Percentiles rank a stretch among this genome's conserved stretches.
These are phyloP conservation scores for Myanophis thanlyinensis DNA, from an alignment of 2,113 vertebrate species.

Conservation along the genomic window DNA sequence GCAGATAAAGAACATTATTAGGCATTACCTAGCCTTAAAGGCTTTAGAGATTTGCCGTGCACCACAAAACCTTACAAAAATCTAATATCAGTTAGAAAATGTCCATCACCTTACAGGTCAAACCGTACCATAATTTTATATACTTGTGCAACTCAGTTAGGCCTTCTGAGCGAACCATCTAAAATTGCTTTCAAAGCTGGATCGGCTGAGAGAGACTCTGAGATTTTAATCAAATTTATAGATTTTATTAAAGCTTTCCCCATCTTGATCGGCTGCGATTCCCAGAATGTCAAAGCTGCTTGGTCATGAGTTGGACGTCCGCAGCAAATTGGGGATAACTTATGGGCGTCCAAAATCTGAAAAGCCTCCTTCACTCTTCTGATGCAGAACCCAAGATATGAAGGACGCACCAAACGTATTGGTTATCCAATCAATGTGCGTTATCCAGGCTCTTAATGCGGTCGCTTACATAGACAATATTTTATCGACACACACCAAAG, in stretches of 20 bases:
- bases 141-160: background rate
- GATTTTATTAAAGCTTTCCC: background rate
- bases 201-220: background rate
- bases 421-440: too few relatives aligned
- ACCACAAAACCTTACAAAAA: background rate
- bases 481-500: background rate
- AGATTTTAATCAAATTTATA: background rate
- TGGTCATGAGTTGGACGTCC: background rate
- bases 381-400: background rate
- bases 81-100: background rate
- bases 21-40: background rate
- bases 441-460: too few relatives aligned
- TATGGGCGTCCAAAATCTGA: background rate
- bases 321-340: background rate
- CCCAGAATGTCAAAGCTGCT: background rate
- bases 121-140: background rate
- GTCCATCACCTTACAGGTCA: background rate
- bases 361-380: background rate
- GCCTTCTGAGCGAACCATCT: background rate
- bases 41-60: background rate
- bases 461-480: background rate
- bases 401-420: background rate
- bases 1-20: background rate
- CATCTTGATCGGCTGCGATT: background rate
- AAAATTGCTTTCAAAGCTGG: background rate